Evolutionary conservation across 2,888 invertebrate genomes (phyloP), one percentile per base, ranked within the genome.

Genomic region (Graphium colonna): DNA sequence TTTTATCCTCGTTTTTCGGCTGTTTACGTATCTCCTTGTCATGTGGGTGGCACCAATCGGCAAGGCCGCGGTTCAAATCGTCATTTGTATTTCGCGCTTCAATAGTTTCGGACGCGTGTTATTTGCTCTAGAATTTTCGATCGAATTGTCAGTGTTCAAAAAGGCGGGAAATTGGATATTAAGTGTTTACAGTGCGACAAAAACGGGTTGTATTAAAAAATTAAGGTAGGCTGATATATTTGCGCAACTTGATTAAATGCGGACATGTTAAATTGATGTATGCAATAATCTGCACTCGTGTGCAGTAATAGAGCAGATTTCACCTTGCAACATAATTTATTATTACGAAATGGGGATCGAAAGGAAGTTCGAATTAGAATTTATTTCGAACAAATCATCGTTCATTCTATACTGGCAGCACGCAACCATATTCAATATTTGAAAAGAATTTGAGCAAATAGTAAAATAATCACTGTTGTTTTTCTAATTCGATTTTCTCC

Each of bases 1-100:
- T 42, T 33, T 65, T 60, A 51, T 67, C 73, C 67, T 71, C 64
- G 59, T 68, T 75, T 71, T 74, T 77, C 63, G 67, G 61, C 59
- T 76, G 65, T 79, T 77, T 79, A 69, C 68, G 60, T 73, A 69
- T 64, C 60, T 64, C 10, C 48, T 63, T 68, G 67, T 75, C 77
- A 78, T 79, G 87, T 86, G 80, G 85, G 82, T 71, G 82, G 77
- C 63, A 72, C 68, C 69, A 69, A 77, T 76, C 61, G 54, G 59
- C 82, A 86, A 86, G 87, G 86, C 76, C 78, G 62, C 60, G 59
- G 21, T 66, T 44, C 31, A 46, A 47, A 52, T 52, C 16, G 43
- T 54, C 62, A 66, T 58, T 63, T 49, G 45, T 60, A 55, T 57
- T 52, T 46, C 36, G 43, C 21, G 44, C 44, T 47, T 59, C 58